Evolutionary conservation across 1,140 invertebrate genomes (phyloP), one percentile per base, ranked within the genome.

Genomic region (Atta texana): DNA sequence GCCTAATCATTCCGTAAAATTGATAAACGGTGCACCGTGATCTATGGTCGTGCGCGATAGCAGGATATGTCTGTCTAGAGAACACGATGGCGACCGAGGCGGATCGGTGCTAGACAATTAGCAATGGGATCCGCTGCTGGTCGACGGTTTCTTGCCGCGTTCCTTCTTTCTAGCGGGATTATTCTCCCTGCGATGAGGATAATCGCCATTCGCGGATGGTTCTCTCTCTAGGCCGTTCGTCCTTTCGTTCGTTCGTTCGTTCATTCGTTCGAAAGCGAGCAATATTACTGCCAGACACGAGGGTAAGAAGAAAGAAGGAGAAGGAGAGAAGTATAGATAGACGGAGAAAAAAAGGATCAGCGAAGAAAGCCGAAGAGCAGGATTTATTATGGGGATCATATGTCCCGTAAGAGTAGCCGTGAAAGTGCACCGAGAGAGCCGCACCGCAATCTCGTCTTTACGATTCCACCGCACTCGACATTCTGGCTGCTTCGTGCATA

Each of bases 71-170:
- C 28, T 34, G 75, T 59, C 51, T n/a, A 3, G 55, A 12, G 1
- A 74, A 57, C 49, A 57, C 31, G 44, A 28, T 18, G n/a, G 75
- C 57, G 86, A 74, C 71, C 59, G 85, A 88, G 76, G 87, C 78
- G 61, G 72, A 88, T 76, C 28, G 44, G 61, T 55, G 49, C 21
- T 72, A 44, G 76, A 90, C 77, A 90, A 89, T 90, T 87, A 90
- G 85, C 89, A 78, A 78, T 49, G 72, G 75, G 88, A 87, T 89
- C 59, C 74, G 77, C 72, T 61, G 88, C 28, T 81, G 68, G 68
- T 44, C 28, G 61, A 82, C 59, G 80, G 80, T 71, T 92, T 93
- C 89, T 92, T 91, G 86, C 87, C 88, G 49, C 86, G 85, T 28
- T 64, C 68, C 57, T 61, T 84, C 53, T 51, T 66, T 8, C 34